A percentile compares a stretch with the other conserved stretches of the same genome.
Evolutionary conservation across 2,888 invertebrate species (phyloP).

Genomic region (Salticus scenicus): DNA sequence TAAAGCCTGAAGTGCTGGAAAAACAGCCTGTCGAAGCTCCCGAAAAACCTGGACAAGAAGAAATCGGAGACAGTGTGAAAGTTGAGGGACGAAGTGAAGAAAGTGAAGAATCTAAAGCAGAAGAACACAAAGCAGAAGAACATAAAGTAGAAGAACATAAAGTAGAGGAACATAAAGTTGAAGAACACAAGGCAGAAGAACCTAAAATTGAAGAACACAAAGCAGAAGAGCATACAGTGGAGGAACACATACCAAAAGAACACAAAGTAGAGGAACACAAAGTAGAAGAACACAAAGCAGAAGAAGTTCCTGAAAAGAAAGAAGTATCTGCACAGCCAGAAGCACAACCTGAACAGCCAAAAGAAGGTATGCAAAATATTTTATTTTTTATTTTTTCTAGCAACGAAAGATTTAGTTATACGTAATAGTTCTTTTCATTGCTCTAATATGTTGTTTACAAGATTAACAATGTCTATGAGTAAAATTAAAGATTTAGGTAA

Average conservation of each 20-base stretch:
- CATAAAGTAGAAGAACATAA: not conserved
- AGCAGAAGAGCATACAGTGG: not conserved
- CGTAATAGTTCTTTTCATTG: no score
- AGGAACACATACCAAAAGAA: not conserved
- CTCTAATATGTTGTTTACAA: no score
- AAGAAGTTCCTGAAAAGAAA: conserved; percentile 18
- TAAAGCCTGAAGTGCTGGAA: not conserved
- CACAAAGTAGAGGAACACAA: conserved; percentile 6
- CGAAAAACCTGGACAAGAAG: not conserved
- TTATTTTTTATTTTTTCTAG: no score
- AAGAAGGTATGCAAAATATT: conserved; percentile 2
- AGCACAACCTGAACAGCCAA: not conserved
- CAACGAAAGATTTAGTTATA: no score
- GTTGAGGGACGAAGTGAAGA: conserved; percentile 43
- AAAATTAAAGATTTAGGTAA: no score
- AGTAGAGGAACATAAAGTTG: not conserved
- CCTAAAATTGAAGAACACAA: conserved; percentile 31
- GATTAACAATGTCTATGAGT: no score
- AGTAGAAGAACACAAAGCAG: conserved; percentile 18
- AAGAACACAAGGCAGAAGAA: conserved; percentile 6
- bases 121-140: conserved; percentile 21
- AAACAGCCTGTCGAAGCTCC: conserved; percentile 39
- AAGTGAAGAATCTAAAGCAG: conserved; percentile 18
- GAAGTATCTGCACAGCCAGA: conserved; percentile 7
- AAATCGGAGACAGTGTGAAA: conserved; percentile 29